These are phyloP conservation scores for Anthonomus grandis DNA, from an alignment of 1,140 invertebrate species.

Conservation along the genomic window DNA sequence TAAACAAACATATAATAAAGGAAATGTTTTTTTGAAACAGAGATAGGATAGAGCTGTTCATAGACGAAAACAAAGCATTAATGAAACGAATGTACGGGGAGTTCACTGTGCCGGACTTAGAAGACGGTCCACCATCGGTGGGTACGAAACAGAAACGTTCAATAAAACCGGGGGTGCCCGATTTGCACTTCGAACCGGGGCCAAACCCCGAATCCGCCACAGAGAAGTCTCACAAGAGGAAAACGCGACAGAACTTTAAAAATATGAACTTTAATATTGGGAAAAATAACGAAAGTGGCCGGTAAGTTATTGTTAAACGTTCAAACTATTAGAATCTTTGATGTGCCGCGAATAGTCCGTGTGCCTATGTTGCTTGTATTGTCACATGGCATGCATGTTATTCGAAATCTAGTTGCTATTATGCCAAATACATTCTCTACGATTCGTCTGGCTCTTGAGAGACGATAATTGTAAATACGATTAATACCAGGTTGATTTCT, in stretches of 20 bases:
- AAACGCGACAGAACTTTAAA: conserved; percentile 54
- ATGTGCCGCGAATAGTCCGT: not conserved
- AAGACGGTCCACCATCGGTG: conserved; percentile 2
- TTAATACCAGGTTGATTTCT: too few relatives aligned
- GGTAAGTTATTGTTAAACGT: conserved; percentile 44
- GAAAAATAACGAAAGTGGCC: conserved; percentile 57
- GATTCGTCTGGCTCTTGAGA: too few relatives aligned
- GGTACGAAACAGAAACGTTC: conserved; percentile 50
- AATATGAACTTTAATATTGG: conserved; percentile 52
- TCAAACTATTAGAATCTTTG: not conserved
- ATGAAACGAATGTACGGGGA: conserved; percentile 91
- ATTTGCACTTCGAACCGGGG: conserved; percentile 49
- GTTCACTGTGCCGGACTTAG: conserved; percentile 63
- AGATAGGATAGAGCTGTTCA: conserved; percentile 84
- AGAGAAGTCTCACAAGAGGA: conserved; percentile 48
- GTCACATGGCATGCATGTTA: too few relatives aligned
- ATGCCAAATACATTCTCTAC: too few relatives aligned
- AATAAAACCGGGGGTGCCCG: conserved; percentile 53
- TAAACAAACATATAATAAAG: not conserved
- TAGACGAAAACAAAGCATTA: conserved; percentile 89
- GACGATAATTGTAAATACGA: too few relatives aligned
- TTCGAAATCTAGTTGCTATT: too few relatives aligned
- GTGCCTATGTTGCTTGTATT: too few relatives aligned
- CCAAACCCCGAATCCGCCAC: conserved; percentile 37
- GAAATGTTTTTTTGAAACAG: conserved; percentile 53